Percentiles rank a stretch among this genome's conserved stretches.
Conservation (phyloP, 2,113 vertebrate species). For the Rhinoptilus africanus region DNA sequence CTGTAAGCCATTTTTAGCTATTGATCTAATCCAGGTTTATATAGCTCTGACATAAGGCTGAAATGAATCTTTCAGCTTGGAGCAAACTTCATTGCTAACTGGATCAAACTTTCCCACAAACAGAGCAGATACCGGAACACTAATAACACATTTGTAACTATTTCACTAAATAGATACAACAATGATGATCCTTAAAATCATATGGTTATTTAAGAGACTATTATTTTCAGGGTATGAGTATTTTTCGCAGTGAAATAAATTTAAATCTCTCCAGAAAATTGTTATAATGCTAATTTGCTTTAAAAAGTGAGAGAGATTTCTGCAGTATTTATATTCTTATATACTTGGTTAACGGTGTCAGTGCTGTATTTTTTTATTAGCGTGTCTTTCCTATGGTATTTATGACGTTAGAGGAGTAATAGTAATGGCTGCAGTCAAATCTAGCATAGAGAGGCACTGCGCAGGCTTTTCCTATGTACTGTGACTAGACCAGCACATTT, state of each 20-base stretch:
- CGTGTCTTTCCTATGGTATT: neutral
- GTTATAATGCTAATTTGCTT: neutral
- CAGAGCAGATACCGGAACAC: neutral
- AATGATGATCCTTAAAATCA: neutral
- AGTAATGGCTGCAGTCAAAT: neutral
- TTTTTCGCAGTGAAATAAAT: neutral
- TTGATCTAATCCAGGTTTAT: neutral
- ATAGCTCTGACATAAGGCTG: neutral
- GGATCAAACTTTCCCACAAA: neutral
- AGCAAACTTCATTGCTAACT: neutral
- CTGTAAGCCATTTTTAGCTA: neutral
- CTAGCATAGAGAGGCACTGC: neutral
- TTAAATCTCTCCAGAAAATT: neutral
- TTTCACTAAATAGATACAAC: neutral
- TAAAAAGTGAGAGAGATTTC: neutral
- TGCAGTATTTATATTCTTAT: neutral
- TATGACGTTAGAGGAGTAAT: neutral
- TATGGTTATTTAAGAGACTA: neutral
- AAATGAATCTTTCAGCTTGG: neutral
- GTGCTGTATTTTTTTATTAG: slow-evolving; percentile 12
- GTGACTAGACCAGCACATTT: neutral
- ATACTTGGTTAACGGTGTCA: neutral
- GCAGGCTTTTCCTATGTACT: neutral
- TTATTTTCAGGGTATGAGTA: neutral
- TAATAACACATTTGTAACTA: neutral